Percentiles rank a stretch among this genome's conserved stretches.
These are phyloP conservation scores for Daboia siamensis DNA, from an alignment of 2,113 vertebrate species.

Conservation along the genomic window DNA sequence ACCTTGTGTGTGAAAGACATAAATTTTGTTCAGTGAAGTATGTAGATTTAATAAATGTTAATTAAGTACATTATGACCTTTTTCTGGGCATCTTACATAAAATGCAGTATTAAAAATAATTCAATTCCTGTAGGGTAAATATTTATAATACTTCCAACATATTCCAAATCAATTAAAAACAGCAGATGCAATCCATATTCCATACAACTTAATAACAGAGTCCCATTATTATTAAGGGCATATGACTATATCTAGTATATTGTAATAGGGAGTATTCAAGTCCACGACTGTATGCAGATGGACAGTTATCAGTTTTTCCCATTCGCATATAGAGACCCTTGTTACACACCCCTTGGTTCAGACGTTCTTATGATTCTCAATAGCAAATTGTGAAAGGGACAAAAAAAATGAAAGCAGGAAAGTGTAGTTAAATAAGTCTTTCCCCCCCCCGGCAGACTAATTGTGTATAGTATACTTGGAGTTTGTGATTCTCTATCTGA, in stretches of 20 bases:
- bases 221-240: constrained; percentile 6
- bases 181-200: background rate
- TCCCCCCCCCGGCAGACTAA: background rate
- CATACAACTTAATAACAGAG: background rate
- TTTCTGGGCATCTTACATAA: constrained; percentile 9
- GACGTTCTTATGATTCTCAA: background rate
- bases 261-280: background rate
- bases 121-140: constrained; percentile 15
- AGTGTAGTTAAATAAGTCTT: background rate
- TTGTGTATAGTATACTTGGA: too few relatives aligned
- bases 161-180: constrained; percentile 9
- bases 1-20: constrained; percentile 54
- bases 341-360: background rate
- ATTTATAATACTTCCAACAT: constrained; percentile 36
- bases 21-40: constrained; percentile 56
- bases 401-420: background rate
- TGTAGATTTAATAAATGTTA: constrained; percentile 61
- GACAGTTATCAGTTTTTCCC: background rate
- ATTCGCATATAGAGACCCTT: too few relatives aligned
- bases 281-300: background rate
- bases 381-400: background rate
- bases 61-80: constrained; percentile 46
- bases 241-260: background rate
- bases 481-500: too few relatives aligned
- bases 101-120: constrained; percentile 45